Percentiles rank a stretch among this genome's conserved stretches.
phyloP scores from a whole-genome alignment of 2,888 invertebrate genomes.

The Xanthia togata region DNA sequence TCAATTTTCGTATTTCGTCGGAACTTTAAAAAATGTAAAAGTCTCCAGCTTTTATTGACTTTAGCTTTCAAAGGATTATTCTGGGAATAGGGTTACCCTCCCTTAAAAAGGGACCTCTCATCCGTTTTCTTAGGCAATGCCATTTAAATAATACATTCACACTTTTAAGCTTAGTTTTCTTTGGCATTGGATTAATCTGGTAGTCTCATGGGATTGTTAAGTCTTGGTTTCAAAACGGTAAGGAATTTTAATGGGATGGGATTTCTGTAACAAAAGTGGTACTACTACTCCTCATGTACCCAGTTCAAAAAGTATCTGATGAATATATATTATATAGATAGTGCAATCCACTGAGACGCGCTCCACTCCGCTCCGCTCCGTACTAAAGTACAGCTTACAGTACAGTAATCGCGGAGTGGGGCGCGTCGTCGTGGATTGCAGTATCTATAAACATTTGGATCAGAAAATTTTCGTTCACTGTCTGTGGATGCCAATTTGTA shows the following conservation, averaged over 20 bases:
- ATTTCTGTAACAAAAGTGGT: neutral
- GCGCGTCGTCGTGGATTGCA: no score
- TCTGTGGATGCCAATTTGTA: neutral
- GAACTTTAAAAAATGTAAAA: slow-evolving; percentile 4
- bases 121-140: slow-evolving; percentile 19
- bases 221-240: neutral
- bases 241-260: neutral
- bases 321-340: no score
- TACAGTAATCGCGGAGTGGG: no score
- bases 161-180: slow-evolving; percentile 18
- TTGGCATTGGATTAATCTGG: slow-evolving; percentile 1
- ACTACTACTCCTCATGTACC: no score
- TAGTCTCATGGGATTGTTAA: neutral
- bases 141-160: slow-evolving; percentile 44
- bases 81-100: slow-evolving; percentile 16
- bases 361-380: no score
- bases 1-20: slow-evolving; percentile 2
- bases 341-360: no score
- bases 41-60: slow-evolving; percentile 9
- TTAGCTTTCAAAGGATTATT: slow-evolving; percentile 31
- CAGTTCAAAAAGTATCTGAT: neutral
- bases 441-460: no score
- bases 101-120: neutral
- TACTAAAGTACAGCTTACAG: no score
- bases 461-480: no score